Conservation (phyloP, 92 coral and sea anemone genomes). For the Porites cylindrica region DNA sequence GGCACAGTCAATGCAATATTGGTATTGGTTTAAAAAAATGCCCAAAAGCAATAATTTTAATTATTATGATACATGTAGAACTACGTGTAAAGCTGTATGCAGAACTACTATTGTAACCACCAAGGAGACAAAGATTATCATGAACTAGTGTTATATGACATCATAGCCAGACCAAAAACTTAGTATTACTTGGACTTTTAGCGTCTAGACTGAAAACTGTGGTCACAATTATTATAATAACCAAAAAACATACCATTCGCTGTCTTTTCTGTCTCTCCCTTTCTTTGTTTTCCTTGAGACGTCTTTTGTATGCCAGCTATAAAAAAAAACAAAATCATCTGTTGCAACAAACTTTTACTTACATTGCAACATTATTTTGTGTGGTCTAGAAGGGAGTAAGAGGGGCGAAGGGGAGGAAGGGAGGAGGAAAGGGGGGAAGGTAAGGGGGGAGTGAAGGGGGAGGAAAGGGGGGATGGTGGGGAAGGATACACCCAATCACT, state of each 20-base stretch:
- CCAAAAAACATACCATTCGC: slow-evolving; percentile 56
- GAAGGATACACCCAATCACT: too few relatives aligned
- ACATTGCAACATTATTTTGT: not conserved
- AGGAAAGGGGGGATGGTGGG: too few relatives aligned
- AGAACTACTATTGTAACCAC: too few relatives aligned
- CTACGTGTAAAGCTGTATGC: too few relatives aligned
- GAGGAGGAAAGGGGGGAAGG: not conserved
- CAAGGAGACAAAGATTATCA: too few relatives aligned
- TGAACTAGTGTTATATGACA: too few relatives aligned
- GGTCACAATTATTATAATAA: not conserved
- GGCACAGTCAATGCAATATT: not conserved
- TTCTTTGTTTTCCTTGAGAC: slow-evolving; percentile 85
- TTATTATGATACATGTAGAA: too few relatives aligned
- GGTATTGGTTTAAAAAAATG: too few relatives aligned
- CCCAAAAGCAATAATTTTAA: too few relatives aligned
- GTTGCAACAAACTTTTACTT: not conserved
- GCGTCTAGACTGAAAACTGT: not conserved
- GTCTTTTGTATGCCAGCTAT: slow-evolving; percentile 80
- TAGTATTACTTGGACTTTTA: too few relatives aligned
- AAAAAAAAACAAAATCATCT: not conserved
- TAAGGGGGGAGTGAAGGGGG: too few relatives aligned
- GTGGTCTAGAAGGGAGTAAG: not conserved
- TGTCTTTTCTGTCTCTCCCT: slow-evolving; percentile 79
- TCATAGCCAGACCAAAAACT: too few relatives aligned
- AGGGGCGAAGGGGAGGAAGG: not conserved